phyloP scores from a whole-genome alignment of 2,888 invertebrate genomes.

The Volucella bombylans region DNA sequence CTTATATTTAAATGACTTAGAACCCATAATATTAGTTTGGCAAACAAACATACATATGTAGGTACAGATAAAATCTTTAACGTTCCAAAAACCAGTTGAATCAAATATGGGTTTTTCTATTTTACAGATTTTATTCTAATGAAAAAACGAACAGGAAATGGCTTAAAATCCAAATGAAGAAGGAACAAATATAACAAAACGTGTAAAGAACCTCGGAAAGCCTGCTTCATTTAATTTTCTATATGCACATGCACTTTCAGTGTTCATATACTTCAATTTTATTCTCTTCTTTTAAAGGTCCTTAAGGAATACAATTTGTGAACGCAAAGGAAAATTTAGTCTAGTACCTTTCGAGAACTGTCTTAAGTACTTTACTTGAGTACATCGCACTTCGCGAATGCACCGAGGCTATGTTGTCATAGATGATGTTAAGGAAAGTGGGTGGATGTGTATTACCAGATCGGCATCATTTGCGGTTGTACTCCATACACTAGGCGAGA shows the following conservation, averaged over 20 bases:
- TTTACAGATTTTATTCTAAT: slow-evolving; percentile 21
- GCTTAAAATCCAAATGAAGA: neutral
- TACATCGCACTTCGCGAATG: slow-evolving; percentile 64
- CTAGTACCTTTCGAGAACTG: slow-evolving; percentile 65
- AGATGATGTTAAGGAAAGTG: slow-evolving; percentile 23
- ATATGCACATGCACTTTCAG: slow-evolving; percentile 26
- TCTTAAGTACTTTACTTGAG: slow-evolving; percentile 58
- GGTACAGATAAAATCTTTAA: too few species aligned
- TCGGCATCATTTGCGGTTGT: slow-evolving; percentile 33
- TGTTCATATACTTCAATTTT: slow-evolving; percentile 51
- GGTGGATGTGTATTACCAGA: slow-evolving; percentile 48
- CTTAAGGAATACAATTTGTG: slow-evolving; percentile 60
- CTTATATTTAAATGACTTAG: too few species aligned
- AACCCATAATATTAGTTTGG: too few species aligned
- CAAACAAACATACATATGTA: too few species aligned
- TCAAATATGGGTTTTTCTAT: too few species aligned
- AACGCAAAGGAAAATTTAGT: slow-evolving; percentile 62
- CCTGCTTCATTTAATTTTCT: slow-evolving; percentile 34
- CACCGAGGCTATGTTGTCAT: slow-evolving; percentile 53
- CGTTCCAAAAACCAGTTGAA: too few species aligned
- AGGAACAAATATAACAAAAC: slow-evolving; percentile 24
- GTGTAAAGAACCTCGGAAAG: slow-evolving; percentile 18
- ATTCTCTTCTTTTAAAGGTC: slow-evolving; percentile 59
- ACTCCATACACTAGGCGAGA: neutral
- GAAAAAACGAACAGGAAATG: slow-evolving; percentile 35